Evolutionary conservation across 1,140 invertebrate genomes (phyloP).

Genomic region (Triops cancriformis): DNA sequence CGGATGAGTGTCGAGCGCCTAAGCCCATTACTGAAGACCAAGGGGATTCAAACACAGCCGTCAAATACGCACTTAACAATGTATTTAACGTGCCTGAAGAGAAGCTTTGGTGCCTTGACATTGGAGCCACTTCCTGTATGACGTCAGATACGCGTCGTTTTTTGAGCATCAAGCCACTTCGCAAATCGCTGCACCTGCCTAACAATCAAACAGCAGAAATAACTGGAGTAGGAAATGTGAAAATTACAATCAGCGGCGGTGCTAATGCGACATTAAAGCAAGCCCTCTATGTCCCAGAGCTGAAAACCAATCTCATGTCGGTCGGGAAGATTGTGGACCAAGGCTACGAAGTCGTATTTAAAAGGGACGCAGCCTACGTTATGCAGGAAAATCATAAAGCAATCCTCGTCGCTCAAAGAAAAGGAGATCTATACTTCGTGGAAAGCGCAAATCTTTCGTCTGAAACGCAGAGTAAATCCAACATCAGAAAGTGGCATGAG

Average conservation of each 20-base stretch:
- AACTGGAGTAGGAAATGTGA: neutral
- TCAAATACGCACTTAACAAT: neutral
- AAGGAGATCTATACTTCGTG: neutral
- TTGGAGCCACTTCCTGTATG: neutral
- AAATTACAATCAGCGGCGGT: neutral
- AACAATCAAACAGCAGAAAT: neutral
- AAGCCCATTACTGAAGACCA: neutral
- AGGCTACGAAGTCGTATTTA: neutral
- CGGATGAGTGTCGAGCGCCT: conserved; percentile 25
- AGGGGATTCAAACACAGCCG: neutral
- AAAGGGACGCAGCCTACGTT: neutral
- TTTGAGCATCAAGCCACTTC: neutral
- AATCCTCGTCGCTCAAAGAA: neutral
- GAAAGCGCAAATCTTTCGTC: neutral
- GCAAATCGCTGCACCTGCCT: neutral
- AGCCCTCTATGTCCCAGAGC: neutral
- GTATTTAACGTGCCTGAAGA: neutral
- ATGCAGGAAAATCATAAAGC: neutral
- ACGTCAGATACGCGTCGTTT: neutral
- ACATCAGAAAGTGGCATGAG: neutral
- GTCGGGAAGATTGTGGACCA: too few relatives aligned
- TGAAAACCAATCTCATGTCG: too few relatives aligned
- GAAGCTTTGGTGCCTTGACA: neutral
- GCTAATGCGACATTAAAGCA: neutral
- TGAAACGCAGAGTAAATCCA: neutral